Base-by-base conservation (phyloP, 2,113 vertebrate species). In the Cairina moschata region DNA sequence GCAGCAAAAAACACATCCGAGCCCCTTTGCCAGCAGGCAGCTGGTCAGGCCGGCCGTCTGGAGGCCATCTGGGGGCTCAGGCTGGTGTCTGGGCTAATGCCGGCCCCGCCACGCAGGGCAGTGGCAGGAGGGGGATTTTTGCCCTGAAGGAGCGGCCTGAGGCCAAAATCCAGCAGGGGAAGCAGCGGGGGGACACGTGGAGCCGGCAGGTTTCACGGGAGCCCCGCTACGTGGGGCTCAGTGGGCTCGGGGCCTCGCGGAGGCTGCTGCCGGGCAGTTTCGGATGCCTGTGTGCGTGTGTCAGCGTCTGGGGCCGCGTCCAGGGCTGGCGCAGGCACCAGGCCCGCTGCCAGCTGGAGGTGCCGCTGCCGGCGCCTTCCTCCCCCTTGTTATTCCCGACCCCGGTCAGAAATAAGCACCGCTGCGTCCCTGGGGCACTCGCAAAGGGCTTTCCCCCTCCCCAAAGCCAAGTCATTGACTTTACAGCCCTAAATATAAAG, bases 41-140 rank as follows among this genome's bases (percentile, higher is more conserved):
- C 82, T 85, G 90, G 58, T 90, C 85, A 83, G 74, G 38, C 32
- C 69, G 75, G 66, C 82, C 78, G 28, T 79, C 71, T 93, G 91
- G 65, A 78, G 31, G 28, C 88, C 80, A 55, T 6, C 62, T 83
- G 77, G 4, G 72, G 76, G 44, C 69, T 79, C 62, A 56, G 50
- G 38, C 54, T 86, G 52, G 36, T 31, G 26, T n/a, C 55, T 77
- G 63, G 85, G 32, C 77, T 48, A n/a, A 25, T 36, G 23, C 40
- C 17, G 74, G 40, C n/a, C 50, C 50, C 38, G 16, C 62, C 83
- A 8, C 11, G 65, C 3, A 1, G 29, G 31, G 14, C 32, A 4
- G 0, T 40, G 52, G 38, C 28, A 84, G n/a, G 54, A 17, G 1
- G 11, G 46, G 77, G 42, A 48, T 38, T 88, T 85, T 15, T 7